A percentile compares a stretch with the other conserved stretches of the same genome.
phyloP scores from a whole-genome alignment of 2,888 invertebrate species.

The Incurvaria masculella region DNA sequence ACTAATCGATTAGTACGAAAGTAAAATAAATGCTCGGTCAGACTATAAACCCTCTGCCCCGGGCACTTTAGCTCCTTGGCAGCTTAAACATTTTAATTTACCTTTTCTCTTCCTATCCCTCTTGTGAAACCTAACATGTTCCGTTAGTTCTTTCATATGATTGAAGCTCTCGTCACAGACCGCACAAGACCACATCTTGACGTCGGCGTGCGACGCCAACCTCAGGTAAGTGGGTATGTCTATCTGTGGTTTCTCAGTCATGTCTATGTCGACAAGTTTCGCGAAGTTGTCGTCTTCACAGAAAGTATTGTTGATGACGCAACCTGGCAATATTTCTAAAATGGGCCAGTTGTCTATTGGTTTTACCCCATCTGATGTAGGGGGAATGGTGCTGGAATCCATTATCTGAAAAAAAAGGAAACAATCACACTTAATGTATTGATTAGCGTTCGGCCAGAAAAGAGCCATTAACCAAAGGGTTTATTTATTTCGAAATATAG shows the following conservation, averaged over 20 bases:
- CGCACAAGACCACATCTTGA: conserved; percentile 42
- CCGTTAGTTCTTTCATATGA: conserved; percentile 32
- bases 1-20: not conserved
- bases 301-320: conserved; percentile 36
- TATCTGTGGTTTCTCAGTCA: conserved; percentile 3
- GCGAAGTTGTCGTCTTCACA: conserved; percentile 6
- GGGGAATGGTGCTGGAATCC: too few species aligned
- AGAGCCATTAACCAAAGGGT: too few species aligned
- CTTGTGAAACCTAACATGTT: conserved; percentile 41
- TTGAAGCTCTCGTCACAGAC: conserved; percentile 41
- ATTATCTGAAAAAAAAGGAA: too few species aligned
- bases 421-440: too few species aligned
- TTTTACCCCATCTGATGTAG: too few species aligned
- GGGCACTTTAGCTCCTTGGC: too few species aligned
- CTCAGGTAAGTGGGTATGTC: not conserved
- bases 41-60: not conserved
- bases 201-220: conserved; percentile 14
- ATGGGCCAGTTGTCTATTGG: conserved; percentile 39
- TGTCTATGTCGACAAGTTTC: conserved; percentile 8
- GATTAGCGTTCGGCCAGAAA: too few species aligned
- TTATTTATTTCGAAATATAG: too few species aligned
- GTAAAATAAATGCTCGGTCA: not conserved
- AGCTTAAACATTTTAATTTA: not conserved
- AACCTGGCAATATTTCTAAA: conserved; percentile 41
- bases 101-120: conserved; percentile 24